Evolutionary conservation across 2,888 invertebrate species (phyloP).

Genomic region (Phyllotreta striolata): DNA sequence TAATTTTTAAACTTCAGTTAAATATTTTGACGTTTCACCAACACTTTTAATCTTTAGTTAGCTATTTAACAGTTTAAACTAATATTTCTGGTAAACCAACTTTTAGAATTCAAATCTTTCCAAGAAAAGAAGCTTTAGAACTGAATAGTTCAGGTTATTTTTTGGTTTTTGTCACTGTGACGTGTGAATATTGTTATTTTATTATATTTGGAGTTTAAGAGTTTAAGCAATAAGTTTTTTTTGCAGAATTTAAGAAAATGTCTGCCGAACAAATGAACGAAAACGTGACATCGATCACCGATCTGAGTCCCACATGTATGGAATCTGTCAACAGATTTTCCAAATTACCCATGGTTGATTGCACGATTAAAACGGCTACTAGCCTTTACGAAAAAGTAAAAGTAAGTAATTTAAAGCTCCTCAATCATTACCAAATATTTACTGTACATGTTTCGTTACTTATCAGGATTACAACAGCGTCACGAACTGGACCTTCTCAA

Average conservation of each 20-base stretch:
- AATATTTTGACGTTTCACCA: too few species aligned
- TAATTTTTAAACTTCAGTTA: too few species aligned
- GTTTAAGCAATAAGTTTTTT: background rate
- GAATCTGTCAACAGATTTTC: conserved; percentile 67
- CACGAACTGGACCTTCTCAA: conserved; percentile 65
- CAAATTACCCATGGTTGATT: conserved; percentile 66
- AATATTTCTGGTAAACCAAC: too few species aligned
- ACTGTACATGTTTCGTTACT: conserved; percentile 3
- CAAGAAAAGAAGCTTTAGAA: too few species aligned
- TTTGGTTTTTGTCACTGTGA: too few species aligned
- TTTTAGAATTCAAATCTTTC: too few species aligned
- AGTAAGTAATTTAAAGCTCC: conserved; percentile 54
- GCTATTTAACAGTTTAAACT: too few species aligned
- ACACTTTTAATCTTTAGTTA: too few species aligned
- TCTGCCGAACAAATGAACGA: conserved; percentile 27
- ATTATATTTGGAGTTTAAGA: too few species aligned
- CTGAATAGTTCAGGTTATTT: too few species aligned
- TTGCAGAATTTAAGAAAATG: conserved; percentile 18
- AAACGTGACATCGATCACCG: conserved; percentile 17
- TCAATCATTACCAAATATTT: too few species aligned
- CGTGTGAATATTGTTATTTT: too few species aligned
- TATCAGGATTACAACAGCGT: conserved; percentile 65
- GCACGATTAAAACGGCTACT: conserved; percentile 66
- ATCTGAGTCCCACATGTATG: conserved; percentile 56
- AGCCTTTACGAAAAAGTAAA: conserved; percentile 68